These are phyloP conservation scores for Emberiza fucata DNA, from an alignment of 2,113 vertebrate species.

Conservation along the genomic window DNA sequence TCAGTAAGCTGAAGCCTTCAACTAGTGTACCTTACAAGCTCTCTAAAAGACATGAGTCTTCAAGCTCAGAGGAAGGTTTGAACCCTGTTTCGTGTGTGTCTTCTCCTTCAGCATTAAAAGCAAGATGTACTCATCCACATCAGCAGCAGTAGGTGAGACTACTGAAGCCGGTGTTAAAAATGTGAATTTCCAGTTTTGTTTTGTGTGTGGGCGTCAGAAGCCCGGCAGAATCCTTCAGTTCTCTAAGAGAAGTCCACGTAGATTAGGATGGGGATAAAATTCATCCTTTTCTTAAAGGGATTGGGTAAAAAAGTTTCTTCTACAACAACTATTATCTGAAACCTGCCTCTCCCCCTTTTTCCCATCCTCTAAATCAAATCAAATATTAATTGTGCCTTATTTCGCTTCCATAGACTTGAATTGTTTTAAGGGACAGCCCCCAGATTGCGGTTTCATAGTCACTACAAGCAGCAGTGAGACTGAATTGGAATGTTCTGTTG, in stretches of 20 bases:
- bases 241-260: conserved; percentile 44
- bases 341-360: conserved; percentile 67
- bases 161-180: conserved; percentile 73
- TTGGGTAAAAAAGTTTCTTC: conserved; percentile 69
- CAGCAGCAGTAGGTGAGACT: conserved; percentile 77
- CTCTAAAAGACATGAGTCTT: conserved; percentile 41
- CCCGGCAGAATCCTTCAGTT: conserved; percentile 59
- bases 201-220: conserved; percentile 23
- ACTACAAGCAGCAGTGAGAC: conserved; percentile 77
- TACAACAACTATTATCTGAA: conserved; percentile 73
- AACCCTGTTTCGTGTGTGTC: conserved; percentile 43
- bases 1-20: conserved; percentile 64
- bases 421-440: conserved; percentile 78
- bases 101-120: conserved; percentile 64
- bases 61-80: conserved; percentile 57
- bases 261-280: conserved; percentile 45
- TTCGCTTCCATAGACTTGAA: conserved; percentile 86
- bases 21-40: conserved; percentile 59
- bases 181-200: conserved; percentile 74
- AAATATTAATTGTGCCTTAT: conserved; percentile 98
- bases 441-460: conserved; percentile 65
- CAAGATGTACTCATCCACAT: conserved; percentile 57
- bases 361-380: conserved; percentile 72
- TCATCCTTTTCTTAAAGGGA: conserved; percentile 52
- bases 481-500: conserved; percentile 77